phyloP scores from a whole-genome alignment of 2,113 vertebrate genomes.

The Dipodomys spectabilis region DNA sequence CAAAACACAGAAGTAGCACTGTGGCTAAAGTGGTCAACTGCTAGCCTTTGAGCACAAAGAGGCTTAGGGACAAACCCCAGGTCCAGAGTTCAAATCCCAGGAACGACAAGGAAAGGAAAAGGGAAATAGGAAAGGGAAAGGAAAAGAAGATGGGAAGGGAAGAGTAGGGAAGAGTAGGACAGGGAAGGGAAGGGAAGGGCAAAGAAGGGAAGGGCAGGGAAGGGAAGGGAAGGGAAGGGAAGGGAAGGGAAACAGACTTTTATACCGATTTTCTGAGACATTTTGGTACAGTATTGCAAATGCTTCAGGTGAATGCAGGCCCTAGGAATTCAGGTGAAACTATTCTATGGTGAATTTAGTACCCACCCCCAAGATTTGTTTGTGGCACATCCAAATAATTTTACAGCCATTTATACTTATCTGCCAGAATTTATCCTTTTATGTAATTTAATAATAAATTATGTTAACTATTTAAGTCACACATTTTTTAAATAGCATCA shows the following conservation, averaged over 20 bases:
- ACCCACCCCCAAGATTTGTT: slow-evolving; percentile 8
- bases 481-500: slow-evolving; percentile 50
- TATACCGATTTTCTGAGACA: not conserved
- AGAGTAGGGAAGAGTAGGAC: rapidly evolving
- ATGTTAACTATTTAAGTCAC: slow-evolving; percentile 38
- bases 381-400: slow-evolving; percentile 41
- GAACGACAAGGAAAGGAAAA: no score
- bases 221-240: no score
- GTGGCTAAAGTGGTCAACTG: no score
- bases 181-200: no score
- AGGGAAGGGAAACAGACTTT: no score
- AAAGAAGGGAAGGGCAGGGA: no score
- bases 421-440: slow-evolving; percentile 40
- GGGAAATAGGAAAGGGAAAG: no score
- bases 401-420: slow-evolving; percentile 49
- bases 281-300: slow-evolving; percentile 37
- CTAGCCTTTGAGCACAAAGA: no score
- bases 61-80: no score
- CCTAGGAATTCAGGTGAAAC: slow-evolving; percentile 30
- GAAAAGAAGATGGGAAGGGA: no score
- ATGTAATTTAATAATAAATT: slow-evolving; percentile 61
- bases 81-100: no score
- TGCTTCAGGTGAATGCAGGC: not conserved
- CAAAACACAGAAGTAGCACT: no score
- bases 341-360: slow-evolving; percentile 13